Conservation (phyloP, 2,888 invertebrate species). For the Geophilus truncorum region DNA sequence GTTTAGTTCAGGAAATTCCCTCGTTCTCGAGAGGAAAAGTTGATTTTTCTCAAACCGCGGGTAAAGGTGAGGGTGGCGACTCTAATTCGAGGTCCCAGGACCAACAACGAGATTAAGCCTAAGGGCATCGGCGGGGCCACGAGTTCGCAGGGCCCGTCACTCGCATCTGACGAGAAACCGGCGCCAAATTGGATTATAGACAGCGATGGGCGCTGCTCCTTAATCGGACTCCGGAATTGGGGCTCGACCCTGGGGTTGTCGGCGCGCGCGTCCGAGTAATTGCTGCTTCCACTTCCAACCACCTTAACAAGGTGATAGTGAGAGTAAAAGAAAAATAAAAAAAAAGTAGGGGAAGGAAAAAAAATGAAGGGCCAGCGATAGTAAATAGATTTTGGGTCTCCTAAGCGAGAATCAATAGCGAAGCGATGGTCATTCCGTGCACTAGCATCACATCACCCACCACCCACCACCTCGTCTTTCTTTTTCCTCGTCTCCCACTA, state of each 20-base stretch:
- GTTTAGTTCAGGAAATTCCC: neutral
- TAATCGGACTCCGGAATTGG: neutral
- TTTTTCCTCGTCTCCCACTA: neutral
- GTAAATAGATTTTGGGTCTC: slow-evolving; percentile 11
- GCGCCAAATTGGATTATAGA: neutral
- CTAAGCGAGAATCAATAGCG: slow-evolving; percentile 22
- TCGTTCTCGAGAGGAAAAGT: neutral
- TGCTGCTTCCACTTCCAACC: neutral
- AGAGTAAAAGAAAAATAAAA: neutral
- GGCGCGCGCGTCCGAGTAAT: neutral
- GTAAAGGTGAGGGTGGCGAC: neutral
- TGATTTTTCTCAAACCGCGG: neutral
- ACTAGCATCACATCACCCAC: neutral
- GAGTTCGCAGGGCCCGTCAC: neutral
- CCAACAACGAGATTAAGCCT: neutral
- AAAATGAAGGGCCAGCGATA: neutral
- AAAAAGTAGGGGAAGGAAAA: neutral
- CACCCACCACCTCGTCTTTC: neutral
- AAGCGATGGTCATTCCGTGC: neutral
- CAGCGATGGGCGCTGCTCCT: neutral
- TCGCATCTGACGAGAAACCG: neutral
- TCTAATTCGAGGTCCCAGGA: neutral
- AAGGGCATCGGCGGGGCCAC: neutral
- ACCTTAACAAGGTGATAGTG: neutral
- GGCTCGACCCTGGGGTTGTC: neutral